Conservation (phyloP, 2,797 vertebrate species). For the Chaetophractus vellerosus region DNA sequence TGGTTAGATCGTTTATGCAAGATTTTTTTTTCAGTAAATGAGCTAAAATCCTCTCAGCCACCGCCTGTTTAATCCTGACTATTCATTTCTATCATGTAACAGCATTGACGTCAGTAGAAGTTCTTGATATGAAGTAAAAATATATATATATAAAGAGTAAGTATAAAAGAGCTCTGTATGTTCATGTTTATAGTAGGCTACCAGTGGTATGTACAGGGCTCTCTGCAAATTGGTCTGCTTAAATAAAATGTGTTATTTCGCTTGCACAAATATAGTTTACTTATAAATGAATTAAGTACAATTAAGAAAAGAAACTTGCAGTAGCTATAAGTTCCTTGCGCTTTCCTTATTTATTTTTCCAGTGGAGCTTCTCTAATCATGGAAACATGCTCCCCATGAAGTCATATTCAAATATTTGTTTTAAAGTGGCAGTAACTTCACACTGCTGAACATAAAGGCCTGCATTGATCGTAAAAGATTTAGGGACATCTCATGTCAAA, state of each 20-base stretch:
- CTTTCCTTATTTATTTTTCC: conserved; percentile 86
- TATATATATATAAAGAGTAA: conserved; percentile 46
- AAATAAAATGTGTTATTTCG: conserved; percentile 73
- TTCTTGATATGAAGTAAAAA: conserved; percentile 76
- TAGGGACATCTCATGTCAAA: not conserved
- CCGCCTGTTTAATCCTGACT: not conserved
- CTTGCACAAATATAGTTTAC: conserved; percentile 79
- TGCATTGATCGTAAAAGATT: not conserved
- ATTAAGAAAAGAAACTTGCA: conserved; percentile 90
- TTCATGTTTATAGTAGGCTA: conserved; percentile 71
- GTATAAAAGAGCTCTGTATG: conserved; percentile 80
- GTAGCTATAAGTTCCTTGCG: conserved; percentile 84
- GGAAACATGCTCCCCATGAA: conserved; percentile 90
- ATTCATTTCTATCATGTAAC: not conserved
- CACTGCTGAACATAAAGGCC: not conserved
- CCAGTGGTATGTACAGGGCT: conserved; percentile 37
- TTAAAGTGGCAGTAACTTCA: conserved; percentile 85
- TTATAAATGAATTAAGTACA: conserved; percentile 87
- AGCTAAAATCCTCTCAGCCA: conserved; percentile 11
- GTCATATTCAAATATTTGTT: conserved; percentile 92
- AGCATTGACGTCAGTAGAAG: conserved; percentile 64
- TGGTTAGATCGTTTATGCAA: not conserved
- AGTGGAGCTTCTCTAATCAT: conserved; percentile 89
- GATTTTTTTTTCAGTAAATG: not conserved
- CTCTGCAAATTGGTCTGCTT: conserved; percentile 81